These are phyloP conservation scores for Axinella damicornis DNA, from an alignment of 37 sponge, comb jelly and placozoan species.

Conservation along the genomic window DNA sequence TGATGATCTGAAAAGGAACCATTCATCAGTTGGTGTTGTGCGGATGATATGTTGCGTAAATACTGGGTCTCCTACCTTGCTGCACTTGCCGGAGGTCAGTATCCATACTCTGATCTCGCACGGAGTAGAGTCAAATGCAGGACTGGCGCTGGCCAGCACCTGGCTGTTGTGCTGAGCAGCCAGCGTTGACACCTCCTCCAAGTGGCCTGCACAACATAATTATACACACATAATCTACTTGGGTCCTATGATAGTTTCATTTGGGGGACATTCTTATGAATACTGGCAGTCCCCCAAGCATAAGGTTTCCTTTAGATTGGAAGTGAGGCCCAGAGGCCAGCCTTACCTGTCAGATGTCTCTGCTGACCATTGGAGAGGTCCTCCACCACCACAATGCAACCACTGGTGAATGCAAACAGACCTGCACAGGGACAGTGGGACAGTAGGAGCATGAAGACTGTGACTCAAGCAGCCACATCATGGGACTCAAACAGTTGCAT, in stretches of 20 bases:
- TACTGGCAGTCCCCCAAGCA: no score
- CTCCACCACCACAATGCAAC: slow-evolving; percentile 78
- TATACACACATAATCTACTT: neutral
- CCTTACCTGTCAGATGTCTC: slow-evolving; percentile 58
- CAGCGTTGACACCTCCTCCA: slow-evolving; percentile 71
- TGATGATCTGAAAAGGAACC: no score
- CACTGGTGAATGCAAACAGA: slow-evolving; percentile 78
- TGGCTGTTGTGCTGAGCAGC: slow-evolving; percentile 62
- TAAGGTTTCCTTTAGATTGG: neutral
- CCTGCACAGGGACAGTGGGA: slow-evolving; percentile 36
- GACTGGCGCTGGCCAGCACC: slow-evolving; percentile 71
- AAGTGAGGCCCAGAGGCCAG: neutral
- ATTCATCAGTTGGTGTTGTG: no score
- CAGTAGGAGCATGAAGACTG: no score
- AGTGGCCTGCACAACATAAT: slow-evolving; percentile 61
- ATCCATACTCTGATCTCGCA: slow-evolving; percentile 82
- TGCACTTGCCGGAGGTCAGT: slow-evolving; percentile 49
- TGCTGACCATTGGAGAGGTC: slow-evolving; percentile 69
- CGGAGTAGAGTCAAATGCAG: slow-evolving; percentile 21
- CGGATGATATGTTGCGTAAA: no score
- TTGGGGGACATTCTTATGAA: no score
- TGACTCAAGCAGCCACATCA: no score
- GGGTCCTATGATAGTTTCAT: no score
- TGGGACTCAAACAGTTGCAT: no score
- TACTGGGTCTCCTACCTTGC: slow-evolving; percentile 43